These are phyloP conservation scores for Hypothenemus hampei DNA, from an alignment of 1,140 invertebrate genomes.

Conservation along the genomic window DNA sequence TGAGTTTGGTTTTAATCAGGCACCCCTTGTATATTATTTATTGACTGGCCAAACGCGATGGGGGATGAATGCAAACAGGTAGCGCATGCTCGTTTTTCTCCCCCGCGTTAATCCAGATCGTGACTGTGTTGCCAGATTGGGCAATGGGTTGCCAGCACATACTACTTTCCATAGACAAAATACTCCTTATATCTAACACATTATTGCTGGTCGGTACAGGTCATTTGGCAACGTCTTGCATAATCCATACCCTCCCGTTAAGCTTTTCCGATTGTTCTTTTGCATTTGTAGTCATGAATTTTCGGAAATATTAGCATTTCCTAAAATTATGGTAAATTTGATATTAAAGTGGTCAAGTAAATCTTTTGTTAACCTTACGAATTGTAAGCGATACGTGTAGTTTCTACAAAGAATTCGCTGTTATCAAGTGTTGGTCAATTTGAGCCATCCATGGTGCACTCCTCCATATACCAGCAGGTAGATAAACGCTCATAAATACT, in stretches of 20 bases:
- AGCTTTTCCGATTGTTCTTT: slow-evolving; percentile 19
- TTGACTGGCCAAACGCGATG: slow-evolving; percentile 2
- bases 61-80: slow-evolving; percentile 31
- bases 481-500: neutral
- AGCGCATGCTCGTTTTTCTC: slow-evolving; percentile 29
- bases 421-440: too few species aligned
- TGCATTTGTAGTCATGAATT: too few species aligned
- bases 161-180: neutral
- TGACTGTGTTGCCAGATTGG: slow-evolving; percentile 3
- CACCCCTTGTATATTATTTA: slow-evolving; percentile 6
- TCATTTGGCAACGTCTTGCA: neutral
- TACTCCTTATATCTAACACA: too few species aligned
- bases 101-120: neutral
- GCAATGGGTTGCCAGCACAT: neutral
- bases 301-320: too few species aligned
- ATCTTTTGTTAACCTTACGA: too few species aligned
- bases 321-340: too few species aligned
- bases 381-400: too few species aligned
- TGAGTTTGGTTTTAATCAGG: too few species aligned
- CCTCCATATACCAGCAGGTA: slow-evolving; percentile 23
- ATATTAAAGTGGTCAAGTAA: too few species aligned
- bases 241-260: slow-evolving; percentile 23
- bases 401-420: too few species aligned
- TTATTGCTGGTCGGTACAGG: neutral
- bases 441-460: slow-evolving; percentile 26